Percentiles rank a stretch among this genome's conserved stretches.
Conservation (phyloP, 2,113 vertebrate genomes). For the Dendrocopos noguchii region DNA sequence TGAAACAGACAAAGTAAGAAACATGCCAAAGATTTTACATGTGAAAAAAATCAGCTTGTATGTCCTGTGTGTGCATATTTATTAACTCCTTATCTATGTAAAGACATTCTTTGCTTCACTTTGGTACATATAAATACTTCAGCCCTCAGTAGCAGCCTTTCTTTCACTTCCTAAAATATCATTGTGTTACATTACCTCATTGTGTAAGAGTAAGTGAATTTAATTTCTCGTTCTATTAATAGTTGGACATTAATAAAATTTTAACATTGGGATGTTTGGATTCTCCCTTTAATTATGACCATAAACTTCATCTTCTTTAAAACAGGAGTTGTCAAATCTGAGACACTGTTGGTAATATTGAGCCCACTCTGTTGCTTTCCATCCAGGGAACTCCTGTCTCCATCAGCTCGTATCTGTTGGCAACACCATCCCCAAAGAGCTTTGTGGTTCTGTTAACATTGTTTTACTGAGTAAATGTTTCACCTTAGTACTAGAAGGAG, state of each 20-base stretch:
- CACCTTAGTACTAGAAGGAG: not conserved
- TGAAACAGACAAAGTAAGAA: not conserved
- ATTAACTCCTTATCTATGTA: not conserved
- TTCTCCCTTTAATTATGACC: not conserved
- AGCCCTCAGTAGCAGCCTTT: not conserved
- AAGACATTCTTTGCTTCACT: not conserved
- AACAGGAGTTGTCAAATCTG: not conserved
- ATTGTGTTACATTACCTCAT: not conserved
- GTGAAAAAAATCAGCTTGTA: not conserved
- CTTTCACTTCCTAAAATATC: not conserved
- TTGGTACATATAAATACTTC: not conserved
- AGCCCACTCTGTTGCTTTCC: not conserved
- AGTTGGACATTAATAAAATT: not conserved
- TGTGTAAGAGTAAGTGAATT: not conserved
- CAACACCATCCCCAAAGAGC: not conserved
- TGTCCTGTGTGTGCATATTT: constrained; percentile 11
- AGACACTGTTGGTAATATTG: not conserved
- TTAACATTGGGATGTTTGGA: not conserved
- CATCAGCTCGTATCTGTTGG: not conserved
- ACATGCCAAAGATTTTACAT: not conserved
- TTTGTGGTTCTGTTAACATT: not conserved
- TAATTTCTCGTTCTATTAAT: not conserved
- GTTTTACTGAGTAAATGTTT: not conserved
- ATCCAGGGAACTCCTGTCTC: not conserved
- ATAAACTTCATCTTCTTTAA: not conserved